Conservation (phyloP, 2,888 invertebrate genomes). For the Helobdella robusta region DNA sequence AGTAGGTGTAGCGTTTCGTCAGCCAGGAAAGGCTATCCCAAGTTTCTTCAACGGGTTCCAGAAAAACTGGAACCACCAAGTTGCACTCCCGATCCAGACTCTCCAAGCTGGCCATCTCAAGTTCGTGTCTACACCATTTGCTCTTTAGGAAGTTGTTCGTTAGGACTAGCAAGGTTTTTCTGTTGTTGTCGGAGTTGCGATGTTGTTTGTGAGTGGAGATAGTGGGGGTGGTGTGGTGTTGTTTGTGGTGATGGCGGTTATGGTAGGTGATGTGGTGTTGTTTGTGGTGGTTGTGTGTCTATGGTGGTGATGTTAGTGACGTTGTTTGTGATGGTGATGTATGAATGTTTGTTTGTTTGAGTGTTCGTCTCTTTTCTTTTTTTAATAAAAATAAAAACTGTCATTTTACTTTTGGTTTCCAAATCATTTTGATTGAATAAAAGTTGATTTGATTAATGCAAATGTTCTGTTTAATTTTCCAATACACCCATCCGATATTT, state of each 20-base stretch:
- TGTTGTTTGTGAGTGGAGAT: too few relatives aligned
- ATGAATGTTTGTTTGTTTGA: too few relatives aligned
- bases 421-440: background rate
- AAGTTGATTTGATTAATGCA: background rate
- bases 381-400: background rate
- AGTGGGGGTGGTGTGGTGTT: too few relatives aligned
- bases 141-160: conserved; percentile 14
- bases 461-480: background rate
- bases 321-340: background rate
- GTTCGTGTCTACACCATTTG: conserved; percentile 22
- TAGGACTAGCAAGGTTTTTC: conserved; percentile 18
- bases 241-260: conserved; percentile 12
- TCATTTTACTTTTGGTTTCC: background rate
- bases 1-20: conserved; percentile 10
- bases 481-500: background rate
- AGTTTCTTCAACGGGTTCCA: conserved; percentile 18
- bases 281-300: background rate
- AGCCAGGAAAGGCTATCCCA: background rate
- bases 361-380: background rate
- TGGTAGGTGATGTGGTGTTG: background rate
- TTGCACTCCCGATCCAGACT: conserved; percentile 21
- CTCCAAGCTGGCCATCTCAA: conserved; percentile 21
- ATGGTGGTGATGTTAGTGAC: background rate
- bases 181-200: too few relatives aligned
- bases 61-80: conserved; percentile 18